Base-by-base conservation (phyloP, 2,113 vertebrate species). In the Tachycineta bicolor region DNA sequence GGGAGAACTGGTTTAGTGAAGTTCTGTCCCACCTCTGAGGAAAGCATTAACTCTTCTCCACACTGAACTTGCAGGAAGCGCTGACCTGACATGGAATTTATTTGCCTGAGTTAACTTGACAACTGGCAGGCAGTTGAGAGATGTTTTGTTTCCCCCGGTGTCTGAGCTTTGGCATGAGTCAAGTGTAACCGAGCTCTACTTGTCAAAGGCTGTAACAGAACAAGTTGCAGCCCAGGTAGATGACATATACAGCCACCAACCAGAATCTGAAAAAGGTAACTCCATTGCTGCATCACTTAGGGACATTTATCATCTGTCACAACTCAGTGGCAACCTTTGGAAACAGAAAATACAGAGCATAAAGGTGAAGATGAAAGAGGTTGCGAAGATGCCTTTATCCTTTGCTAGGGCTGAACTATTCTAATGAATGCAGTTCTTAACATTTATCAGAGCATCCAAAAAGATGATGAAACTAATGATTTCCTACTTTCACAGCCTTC, bases 101-200 rank as follows among this genome's bases (percentile, higher is more conserved):
- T 67, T 86, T 71, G n/a, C 52, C 46, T 29, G 24, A 68, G 41
- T 77, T 74, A 90, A 73, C 74, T 41, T 3, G 10, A 80, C 59
- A 59, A 17, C 10, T 7, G 18, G 64, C 83, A 83, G 53, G 60
- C 37, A 41, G 22, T 3, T 84, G 44, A 49, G 31, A 50, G 20
- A 17, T 6, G 1, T 67, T 80, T 34, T 0, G 0, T 53, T 56
- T 24, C 63, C 18, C 10, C 14, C 37, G 58, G 56, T 25, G 19
- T 43, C 59, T n/a, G 55, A 73, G 50, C 52, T 76, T 41, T 80
- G 78, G 64, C 23, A 4, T 1, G 21, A 74, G 37, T 33, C 47
- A 55, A 29, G 28, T 2, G 50, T 22, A 52, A 83, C 44, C 0
- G 0, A 26, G 39, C 33, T 83, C 75, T n/a, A 2, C 55, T 18